Evolutionary conservation across 1,140 invertebrate genomes (phyloP).

Genomic region (Drosophila lacertosa): DNA sequence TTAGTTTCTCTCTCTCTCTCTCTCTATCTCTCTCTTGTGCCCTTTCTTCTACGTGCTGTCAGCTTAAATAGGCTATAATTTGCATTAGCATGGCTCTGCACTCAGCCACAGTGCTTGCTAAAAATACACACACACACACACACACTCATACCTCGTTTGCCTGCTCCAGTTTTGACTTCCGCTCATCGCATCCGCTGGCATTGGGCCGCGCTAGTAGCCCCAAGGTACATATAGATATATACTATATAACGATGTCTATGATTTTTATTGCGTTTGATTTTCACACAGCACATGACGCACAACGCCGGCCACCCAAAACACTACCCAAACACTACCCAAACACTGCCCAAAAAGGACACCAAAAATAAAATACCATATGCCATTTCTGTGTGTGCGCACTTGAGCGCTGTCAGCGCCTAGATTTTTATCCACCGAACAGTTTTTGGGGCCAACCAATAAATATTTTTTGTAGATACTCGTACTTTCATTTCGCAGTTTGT

Average conservation of each 20-base stretch:
- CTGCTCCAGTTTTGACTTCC: slow-evolving; percentile 67
- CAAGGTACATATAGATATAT: slow-evolving; percentile 5
- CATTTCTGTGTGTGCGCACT: slow-evolving; percentile 63
- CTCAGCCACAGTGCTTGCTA: slow-evolving; percentile 54
- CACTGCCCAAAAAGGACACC: not conserved
- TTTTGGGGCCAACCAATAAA: slow-evolving; percentile 60
- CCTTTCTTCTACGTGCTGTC: slow-evolving; percentile 34
- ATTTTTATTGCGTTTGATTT: slow-evolving; percentile 80
- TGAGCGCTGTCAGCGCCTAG: slow-evolving; percentile 63
- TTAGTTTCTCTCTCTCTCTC: slow-evolving; percentile 33
- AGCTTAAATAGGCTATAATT: slow-evolving; percentile 80
- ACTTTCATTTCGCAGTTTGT: slow-evolving; percentile 34
- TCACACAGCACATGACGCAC: slow-evolving; percentile 74
- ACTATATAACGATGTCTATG: slow-evolving; percentile 38
- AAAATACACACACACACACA: slow-evolving; percentile 28
- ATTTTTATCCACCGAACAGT: slow-evolving; percentile 68
- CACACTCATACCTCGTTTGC: slow-evolving; percentile 1
- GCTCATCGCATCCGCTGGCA: slow-evolving; percentile 31
- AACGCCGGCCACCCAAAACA: slow-evolving; percentile 19
- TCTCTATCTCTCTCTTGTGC: not conserved
- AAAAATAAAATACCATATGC: slow-evolving; percentile 57
- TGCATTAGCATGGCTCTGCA: slow-evolving; percentile 78
- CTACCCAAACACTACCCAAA: not conserved
- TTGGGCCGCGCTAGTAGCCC: slow-evolving; percentile 20
- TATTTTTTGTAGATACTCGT: slow-evolving; percentile 39